These are phyloP conservation scores for Petrophora chlorosata DNA, from an alignment of 2,888 invertebrate genomes.

Conservation along the genomic window DNA sequence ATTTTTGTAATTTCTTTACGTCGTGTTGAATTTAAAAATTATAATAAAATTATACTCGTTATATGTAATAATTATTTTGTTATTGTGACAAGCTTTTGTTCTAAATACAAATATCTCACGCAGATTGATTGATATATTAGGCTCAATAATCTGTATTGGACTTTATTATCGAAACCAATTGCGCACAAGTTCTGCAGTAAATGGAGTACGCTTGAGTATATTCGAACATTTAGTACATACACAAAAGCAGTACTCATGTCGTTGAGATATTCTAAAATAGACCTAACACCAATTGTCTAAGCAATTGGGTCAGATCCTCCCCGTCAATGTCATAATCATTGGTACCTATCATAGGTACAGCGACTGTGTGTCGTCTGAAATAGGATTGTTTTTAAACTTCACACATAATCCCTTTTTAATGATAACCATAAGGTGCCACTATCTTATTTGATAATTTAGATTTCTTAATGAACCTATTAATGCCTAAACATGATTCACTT, in stretches of 20 bases:
- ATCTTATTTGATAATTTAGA: not conserved
- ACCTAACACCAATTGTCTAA: constrained; percentile 15
- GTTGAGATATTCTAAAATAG: constrained; percentile 24
- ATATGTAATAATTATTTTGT: not conserved
- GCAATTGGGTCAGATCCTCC: constrained; percentile 18
- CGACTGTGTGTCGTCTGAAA: not conserved
- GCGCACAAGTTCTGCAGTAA: constrained; percentile 41
- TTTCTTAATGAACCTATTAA: not conserved
- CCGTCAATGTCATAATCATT: constrained; percentile 18
- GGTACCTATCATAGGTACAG: constrained; percentile 3
- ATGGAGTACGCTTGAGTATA: constrained; percentile 46
- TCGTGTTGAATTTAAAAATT: not conserved
- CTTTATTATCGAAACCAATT: constrained; percentile 60
- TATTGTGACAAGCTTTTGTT: not conserved
- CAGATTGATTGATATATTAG: constrained; percentile 41
- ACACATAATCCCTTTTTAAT: constrained; percentile 2
- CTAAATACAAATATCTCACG: constrained; percentile 17
- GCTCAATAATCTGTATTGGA: constrained; percentile 62
- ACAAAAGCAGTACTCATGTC: constrained; percentile 17
- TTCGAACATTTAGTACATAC: constrained; percentile 22
- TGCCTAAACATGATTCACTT: constrained; percentile 10
- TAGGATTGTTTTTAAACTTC: constrained; percentile 2
- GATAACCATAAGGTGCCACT: not conserved
- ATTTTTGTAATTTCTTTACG: no score
- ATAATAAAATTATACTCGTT: not conserved